Base-by-base conservation (phyloP, 2,113 vertebrate species). In the Suncus etruscus region DNA sequence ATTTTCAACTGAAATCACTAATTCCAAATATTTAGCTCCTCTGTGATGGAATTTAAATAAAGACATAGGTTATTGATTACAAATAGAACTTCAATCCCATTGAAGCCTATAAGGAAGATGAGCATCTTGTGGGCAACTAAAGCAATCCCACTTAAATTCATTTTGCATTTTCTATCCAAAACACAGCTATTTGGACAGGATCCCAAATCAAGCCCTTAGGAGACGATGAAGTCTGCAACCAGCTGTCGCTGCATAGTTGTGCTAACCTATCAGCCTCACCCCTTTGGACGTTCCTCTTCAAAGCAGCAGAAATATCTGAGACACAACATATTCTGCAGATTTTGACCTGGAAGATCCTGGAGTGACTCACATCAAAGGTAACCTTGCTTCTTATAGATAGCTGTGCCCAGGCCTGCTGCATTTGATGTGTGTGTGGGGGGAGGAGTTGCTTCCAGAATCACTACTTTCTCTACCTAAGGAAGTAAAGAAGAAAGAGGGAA, bases 171-270 rank as follows among this genome's bases (percentile, higher is more conserved):
- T 89, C 66, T 68, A 12, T 79, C 61, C 50, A 68, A 87, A 93
- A 86, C 70, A 20, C 6, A 14, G 39, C 51, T 83, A 9, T 85
- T 45, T 69, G 58, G 78, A 79, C 50, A 74, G 77, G 39, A 77
- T 83, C 94, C 89, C 79, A 93, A 93, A 89, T 39, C 10, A 89
- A 82, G 45, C 39, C 83, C 65, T 58, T 50, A 54, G 69, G 83
- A 93, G 31, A 72, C 18, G 58, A 8, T 32, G 75, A 72, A 54
- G 70, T 6, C 45, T 76, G 72, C 18, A 92, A 79, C 79, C 91
- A 86, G 83, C 76, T 94, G 86, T 69, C 2, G 0, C 76, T 84
- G 76, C 75, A 65, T 48, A 48, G 27, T 84, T 77, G 61, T 22
- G 61, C 31, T 89, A 83, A 85, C 63, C 51, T 63, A 61, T 22